Percentiles rank a stretch among this genome's conserved stretches.
Conservation (phyloP, 2,888 invertebrate genomes). For the Drosophila rubida region DNA sequence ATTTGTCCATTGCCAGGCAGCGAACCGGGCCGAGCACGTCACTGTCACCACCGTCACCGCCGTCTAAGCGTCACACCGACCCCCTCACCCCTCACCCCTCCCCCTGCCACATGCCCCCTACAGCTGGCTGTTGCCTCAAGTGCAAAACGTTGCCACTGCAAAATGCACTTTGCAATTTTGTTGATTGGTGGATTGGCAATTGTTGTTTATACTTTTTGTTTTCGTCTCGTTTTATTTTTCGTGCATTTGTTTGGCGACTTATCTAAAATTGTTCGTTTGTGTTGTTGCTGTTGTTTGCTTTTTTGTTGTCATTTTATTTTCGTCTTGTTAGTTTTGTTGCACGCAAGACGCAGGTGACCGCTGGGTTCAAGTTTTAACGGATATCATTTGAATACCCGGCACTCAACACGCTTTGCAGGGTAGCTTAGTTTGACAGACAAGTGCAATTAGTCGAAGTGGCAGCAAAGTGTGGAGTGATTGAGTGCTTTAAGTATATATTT, state of each 20-base stretch:
- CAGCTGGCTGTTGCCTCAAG: constrained; percentile 59
- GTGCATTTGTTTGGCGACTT: constrained; percentile 65
- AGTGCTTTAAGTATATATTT: too few relatives aligned
- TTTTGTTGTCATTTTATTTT: not conserved
- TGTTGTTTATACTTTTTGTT: constrained; percentile 49
- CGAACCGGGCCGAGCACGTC: constrained; percentile 73
- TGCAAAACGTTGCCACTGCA: constrained; percentile 76
- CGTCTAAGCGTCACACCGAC: constrained; percentile 38
- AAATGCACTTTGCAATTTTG: constrained; percentile 79
- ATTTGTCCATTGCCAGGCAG: constrained; percentile 78
- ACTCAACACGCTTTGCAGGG: not conserved
- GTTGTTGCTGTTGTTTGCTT: constrained; percentile 8
- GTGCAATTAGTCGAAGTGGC: not conserved
- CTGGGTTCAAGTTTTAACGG: constrained; percentile 78
- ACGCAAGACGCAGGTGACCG: constrained; percentile 72
- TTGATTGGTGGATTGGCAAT: constrained; percentile 72
- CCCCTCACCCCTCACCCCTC: constrained; percentile 8
- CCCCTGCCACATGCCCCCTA: not conserved
- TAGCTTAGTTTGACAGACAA: not conserved
- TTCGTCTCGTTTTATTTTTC: constrained; percentile 47
- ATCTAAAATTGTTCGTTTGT: constrained; percentile 57
- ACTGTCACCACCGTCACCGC: constrained; percentile 69
- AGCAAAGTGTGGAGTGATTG: too few relatives aligned
- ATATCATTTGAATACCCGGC: constrained; percentile 62
- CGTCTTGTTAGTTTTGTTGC: constrained; percentile 40